Percentiles rank a stretch among this genome's conserved stretches.
These are phyloP conservation scores for Limulus polyphemus DNA, from an alignment of 2,888 invertebrate species.

Conservation along the genomic window DNA sequence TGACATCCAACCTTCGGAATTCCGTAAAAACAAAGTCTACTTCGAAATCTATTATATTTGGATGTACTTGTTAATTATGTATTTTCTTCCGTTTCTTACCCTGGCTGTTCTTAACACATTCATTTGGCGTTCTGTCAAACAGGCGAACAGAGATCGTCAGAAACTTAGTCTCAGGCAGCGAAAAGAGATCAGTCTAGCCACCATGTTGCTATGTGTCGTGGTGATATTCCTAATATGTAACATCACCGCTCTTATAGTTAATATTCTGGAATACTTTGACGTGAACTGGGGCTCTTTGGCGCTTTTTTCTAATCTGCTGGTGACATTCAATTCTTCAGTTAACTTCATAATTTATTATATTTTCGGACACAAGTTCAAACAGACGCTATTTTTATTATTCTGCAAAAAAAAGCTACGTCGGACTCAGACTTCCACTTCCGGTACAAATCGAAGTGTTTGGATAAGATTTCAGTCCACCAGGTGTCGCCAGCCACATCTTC, in stretches of 20 bases:
- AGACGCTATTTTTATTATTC: too few relatives aligned
- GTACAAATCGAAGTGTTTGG: too few relatives aligned
- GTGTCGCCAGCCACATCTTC: too few relatives aligned
- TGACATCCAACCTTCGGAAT: conserved; percentile 45
- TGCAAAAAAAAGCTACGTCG: too few relatives aligned
- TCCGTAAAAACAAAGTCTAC: conserved; percentile 59
- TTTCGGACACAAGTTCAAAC: conserved; percentile 91
- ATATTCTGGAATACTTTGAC: conserved; percentile 53
- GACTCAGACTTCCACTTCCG: too few relatives aligned
- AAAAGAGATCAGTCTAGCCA: conserved; percentile 83
- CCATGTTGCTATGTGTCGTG: conserved; percentile 88
- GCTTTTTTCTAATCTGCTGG: conserved; percentile 66
- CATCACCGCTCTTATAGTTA: conserved; percentile 68
- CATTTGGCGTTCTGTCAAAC: conserved; percentile 77
- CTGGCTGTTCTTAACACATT: conserved; percentile 78
- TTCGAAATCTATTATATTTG: conserved; percentile 75
- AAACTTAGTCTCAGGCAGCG: conserved; percentile 76
- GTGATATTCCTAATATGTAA: conserved; percentile 90
- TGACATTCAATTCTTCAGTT: conserved; percentile 92
- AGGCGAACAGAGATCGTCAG: conserved; percentile 78
- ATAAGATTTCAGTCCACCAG: too few relatives aligned
- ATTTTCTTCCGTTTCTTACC: conserved; percentile 77
- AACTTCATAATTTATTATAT: conserved; percentile 97
- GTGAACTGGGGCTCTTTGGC: conserved; percentile 53
- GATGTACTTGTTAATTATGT: conserved; percentile 87